Conservation (phyloP, 1,140 invertebrate genomes). For the Homalodisca vitripennis region DNA sequence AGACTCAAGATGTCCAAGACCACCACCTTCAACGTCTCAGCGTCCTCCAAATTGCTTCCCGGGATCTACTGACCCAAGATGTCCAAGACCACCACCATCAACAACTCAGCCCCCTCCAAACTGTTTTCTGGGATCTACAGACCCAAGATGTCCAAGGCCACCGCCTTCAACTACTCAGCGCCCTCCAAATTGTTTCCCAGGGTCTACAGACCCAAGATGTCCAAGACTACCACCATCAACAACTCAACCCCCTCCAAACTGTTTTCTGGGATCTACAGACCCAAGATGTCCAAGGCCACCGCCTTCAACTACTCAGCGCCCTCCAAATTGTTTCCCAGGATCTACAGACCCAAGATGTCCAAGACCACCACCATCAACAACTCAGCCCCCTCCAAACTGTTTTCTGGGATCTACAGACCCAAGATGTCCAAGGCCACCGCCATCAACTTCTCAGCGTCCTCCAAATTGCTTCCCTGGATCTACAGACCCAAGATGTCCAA, state of each 20-base stretch:
- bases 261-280: slow-evolving; percentile 49
- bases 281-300: slow-evolving; percentile 49
- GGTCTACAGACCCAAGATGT: slow-evolving; percentile 47
- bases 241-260: slow-evolving; percentile 33
- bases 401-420: slow-evolving; percentile 41
- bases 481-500: slow-evolving; percentile 46
- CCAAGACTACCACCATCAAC: slow-evolving; percentile 43
- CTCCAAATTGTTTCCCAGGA: slow-evolving; percentile 39
- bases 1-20: slow-evolving; percentile 44
- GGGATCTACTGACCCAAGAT: slow-evolving; percentile 45
- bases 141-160: slow-evolving; percentile 45
- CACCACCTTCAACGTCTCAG: slow-evolving; percentile 34
- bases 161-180: slow-evolving; percentile 32
- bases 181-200: slow-evolving; percentile 44
- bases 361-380: slow-evolving; percentile 38
- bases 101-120: slow-evolving; percentile 25
- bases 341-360: slow-evolving; percentile 41
- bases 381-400: slow-evolving; percentile 37
- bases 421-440: slow-evolving; percentile 33
- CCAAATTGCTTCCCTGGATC: slow-evolving; percentile 40
- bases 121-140: slow-evolving; percentile 42
- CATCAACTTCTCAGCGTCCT: background rate
- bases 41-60: slow-evolving; percentile 41
- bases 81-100: slow-evolving; percentile 37
- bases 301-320: slow-evolving; percentile 36